These are phyloP conservation scores for Eretmochelys imbricata DNA, from an alignment of 2,113 vertebrate genomes.

Conservation along the genomic window DNA sequence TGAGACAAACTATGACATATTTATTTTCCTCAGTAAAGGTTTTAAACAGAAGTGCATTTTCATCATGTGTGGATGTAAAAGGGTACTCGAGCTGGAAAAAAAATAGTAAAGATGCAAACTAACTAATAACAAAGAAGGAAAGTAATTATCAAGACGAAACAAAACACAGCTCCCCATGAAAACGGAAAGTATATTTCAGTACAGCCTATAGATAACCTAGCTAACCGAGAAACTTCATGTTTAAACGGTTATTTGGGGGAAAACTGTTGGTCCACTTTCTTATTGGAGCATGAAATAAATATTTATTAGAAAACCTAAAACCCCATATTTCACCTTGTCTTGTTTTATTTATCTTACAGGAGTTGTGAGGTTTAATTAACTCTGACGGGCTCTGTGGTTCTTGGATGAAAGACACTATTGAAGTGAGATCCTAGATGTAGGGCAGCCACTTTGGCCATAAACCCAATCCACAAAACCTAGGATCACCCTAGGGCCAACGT, in stretches of 20 bases:
- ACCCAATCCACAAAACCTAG: not conserved
- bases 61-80: conserved; percentile 22
- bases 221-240: not conserved
- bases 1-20: not conserved
- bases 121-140: conserved; percentile 25
- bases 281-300: not conserved
- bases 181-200: conserved; percentile 35
- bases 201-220: not conserved
- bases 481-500: not conserved
- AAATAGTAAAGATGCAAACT: conserved; percentile 31
- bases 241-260: not conserved
- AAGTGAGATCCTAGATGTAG: not conserved
- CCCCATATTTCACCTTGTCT: not conserved
- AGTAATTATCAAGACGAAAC: conserved; percentile 13
- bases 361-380: not conserved
- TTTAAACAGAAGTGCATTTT: not conserved
- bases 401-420: not conserved
- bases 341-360: not conserved
- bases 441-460: not conserved
- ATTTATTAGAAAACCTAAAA: not conserved
- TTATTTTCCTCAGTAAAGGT: not conserved
- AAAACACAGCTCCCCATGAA: conserved; percentile 46
- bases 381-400: not conserved
- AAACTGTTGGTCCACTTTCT: not conserved
- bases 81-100: not conserved